These are phyloP conservation scores for Odontocolon sp. DNA, from an alignment of 2,888 invertebrate genomes.

Conservation along the genomic window DNA sequence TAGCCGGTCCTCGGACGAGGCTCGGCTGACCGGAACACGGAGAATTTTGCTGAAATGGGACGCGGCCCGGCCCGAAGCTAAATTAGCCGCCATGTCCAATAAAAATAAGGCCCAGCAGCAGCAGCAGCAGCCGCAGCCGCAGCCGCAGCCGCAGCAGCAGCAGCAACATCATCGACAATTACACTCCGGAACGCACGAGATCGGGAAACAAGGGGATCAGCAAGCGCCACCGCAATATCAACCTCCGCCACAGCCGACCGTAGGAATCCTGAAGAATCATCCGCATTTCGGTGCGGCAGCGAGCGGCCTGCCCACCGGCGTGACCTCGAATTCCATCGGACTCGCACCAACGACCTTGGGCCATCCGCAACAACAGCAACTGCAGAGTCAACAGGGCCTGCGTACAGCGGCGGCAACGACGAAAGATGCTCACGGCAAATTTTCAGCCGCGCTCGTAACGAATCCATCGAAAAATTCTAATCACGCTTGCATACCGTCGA, in stretches of 20 bases:
- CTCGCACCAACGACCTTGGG: slow-evolving; percentile 67
- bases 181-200: slow-evolving; percentile 73
- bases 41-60: slow-evolving; percentile 77
- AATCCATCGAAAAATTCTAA: slow-evolving; percentile 57
- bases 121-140: slow-evolving; percentile 64
- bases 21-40: slow-evolving; percentile 59
- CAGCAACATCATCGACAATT: slow-evolving; percentile 53
- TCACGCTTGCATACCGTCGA: slow-evolving; percentile 68
- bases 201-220: slow-evolving; percentile 74
- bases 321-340: slow-evolving; percentile 71
- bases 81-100: slow-evolving; percentile 80
- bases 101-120: slow-evolving; percentile 77
- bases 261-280: slow-evolving; percentile 85
- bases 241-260: slow-evolving; percentile 85
- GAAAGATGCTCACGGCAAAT: slow-evolving; percentile 53
- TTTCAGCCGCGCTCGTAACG: slow-evolving; percentile 46
- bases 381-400: slow-evolving; percentile 47
- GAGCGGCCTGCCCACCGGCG: slow-evolving; percentile 67
- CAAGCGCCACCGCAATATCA: slow-evolving; percentile 92
- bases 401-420: slow-evolving; percentile 56
- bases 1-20: slow-evolving; percentile 63
- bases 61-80: slow-evolving; percentile 76
- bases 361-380: slow-evolving; percentile 67
- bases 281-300: slow-evolving; percentile 77
- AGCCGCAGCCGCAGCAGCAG: slow-evolving; percentile 61